Conservation (phyloP, 2,797 vertebrate genomes). For the Muscicapa comitata region DNA sequence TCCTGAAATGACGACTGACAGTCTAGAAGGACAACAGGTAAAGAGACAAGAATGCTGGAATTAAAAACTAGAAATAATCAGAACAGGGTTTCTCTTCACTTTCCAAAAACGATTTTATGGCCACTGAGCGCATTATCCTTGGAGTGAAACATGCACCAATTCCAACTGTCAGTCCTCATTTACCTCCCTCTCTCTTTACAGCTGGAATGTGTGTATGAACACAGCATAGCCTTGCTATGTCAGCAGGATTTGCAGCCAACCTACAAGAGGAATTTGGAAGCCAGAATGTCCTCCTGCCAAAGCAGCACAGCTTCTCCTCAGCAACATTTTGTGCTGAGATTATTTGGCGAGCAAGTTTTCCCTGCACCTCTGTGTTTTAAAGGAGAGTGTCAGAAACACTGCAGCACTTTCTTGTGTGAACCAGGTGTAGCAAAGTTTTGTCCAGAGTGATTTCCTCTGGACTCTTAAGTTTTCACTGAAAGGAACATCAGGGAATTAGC, state of each 20-base stretch:
- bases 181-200: slow-evolving; percentile 43
- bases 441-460: background rate
- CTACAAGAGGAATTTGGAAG: slow-evolving; percentile 49
- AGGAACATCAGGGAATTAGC: background rate
- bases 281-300: slow-evolving; percentile 47
- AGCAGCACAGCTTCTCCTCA: background rate
- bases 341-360: background rate
- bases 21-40: slow-evolving; percentile 77
- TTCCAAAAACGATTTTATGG: background rate
- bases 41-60: slow-evolving; percentile 16
- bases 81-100: background rate
- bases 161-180: slow-evolving; percentile 52
- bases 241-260: slow-evolving; percentile 54
- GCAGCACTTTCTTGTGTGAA: background rate
- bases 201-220: slow-evolving; percentile 24
- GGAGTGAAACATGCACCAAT: slow-evolving; percentile 33
- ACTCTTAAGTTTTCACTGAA: background rate
- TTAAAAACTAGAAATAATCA: background rate
- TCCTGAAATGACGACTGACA: slow-evolving; percentile 97
- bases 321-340: background rate
- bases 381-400: background rate
- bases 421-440: background rate
- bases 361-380: background rate
- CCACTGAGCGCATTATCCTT: background rate
- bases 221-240: background rate